Evolutionary conservation across 1,140 invertebrate genomes (phyloP), one percentile per base, ranked within the genome.

Genomic region (Euborellia annulipes): DNA sequence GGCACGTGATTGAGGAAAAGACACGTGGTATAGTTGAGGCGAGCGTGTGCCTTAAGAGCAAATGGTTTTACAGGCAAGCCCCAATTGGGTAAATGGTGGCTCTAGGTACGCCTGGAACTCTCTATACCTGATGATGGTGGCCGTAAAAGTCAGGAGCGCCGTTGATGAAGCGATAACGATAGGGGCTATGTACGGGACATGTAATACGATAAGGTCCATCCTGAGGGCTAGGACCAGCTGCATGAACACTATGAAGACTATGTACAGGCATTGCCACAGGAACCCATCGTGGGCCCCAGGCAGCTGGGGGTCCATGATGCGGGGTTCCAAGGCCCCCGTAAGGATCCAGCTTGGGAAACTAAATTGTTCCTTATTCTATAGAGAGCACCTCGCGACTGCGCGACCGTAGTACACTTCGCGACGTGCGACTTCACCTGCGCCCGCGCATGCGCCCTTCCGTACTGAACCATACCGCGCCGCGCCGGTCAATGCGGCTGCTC

Each of bases 131-230:
- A 34, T 40, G 45, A 17, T 46, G 39, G 21, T 50, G 48, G 3
- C 27, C 22, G 21, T 46, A 63, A 51, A 65, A 71, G 36, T 70
- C 68, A 8, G 62, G 58, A 16, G 62, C 65, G 27, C 71, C 72
- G 57, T 75, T 75, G 39, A 65, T 63, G 54, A 68, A 70, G 51
- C 72, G 66, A 57, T 71, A 75, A 3, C 74, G 60, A 55, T 73
- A 76, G 0, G 74, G 74, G 50, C 73, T 76, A 57, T 77, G 74
- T 42, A 77, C 72, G 21, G 75, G 75, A 53, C 75, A 77, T 49
- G 65, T 68, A 50, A 67, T 57, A 45, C 46, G 32, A 48, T 48
- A 34, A 41, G 46, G 32, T 49, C 50, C 47, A 50, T 52, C 58
- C 55, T 55, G 14, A 52, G 36, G 20, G 46, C 47, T 23, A 14